A percentile compares a stretch with the other conserved stretches of the same genome.
Evolutionary conservation across 1,140 invertebrate genomes (phyloP).

Genomic region (Megathymus violae): DNA sequence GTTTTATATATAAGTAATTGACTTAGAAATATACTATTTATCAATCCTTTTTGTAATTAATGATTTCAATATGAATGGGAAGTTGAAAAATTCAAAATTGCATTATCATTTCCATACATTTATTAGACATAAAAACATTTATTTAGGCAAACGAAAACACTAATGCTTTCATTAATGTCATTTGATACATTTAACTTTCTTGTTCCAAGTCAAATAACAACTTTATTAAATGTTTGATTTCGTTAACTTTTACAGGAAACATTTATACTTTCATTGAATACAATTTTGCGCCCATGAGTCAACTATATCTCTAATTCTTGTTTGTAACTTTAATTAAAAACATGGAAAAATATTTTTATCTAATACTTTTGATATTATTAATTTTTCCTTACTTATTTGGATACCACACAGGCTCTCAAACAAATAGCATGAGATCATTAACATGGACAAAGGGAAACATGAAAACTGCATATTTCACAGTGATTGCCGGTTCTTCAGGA

Average conservation of each 20-base stretch:
- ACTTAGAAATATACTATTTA: conserved; percentile 84
- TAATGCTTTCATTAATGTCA: conserved; percentile 2
- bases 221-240: too few species aligned
- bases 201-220: background rate
- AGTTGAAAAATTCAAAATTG: conserved; percentile 49
- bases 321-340: conserved; percentile 22
- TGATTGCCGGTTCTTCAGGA: too few species aligned
- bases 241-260: too few species aligned
- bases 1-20: conserved; percentile 78
- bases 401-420: background rate
- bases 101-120: conserved; percentile 63
- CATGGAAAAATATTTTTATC: conserved; percentile 9
- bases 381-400: conserved; percentile 2
- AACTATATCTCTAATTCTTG: conserved; percentile 1
- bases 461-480: background rate
- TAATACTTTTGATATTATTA: background rate
- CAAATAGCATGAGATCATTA: conserved; percentile 29
- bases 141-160: conserved; percentile 23
- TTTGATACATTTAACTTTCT: background rate
- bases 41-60: conserved; percentile 77
- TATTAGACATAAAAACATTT: conserved; percentile 55
- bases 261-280: too few species aligned
- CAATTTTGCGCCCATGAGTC: background rate
- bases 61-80: conserved; percentile 78
- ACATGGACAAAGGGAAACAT: conserved; percentile 1